These are phyloP conservation scores for Gobio occitaniae DNA, from an alignment of 2,797 vertebrate genomes.

Conservation along the genomic window DNA sequence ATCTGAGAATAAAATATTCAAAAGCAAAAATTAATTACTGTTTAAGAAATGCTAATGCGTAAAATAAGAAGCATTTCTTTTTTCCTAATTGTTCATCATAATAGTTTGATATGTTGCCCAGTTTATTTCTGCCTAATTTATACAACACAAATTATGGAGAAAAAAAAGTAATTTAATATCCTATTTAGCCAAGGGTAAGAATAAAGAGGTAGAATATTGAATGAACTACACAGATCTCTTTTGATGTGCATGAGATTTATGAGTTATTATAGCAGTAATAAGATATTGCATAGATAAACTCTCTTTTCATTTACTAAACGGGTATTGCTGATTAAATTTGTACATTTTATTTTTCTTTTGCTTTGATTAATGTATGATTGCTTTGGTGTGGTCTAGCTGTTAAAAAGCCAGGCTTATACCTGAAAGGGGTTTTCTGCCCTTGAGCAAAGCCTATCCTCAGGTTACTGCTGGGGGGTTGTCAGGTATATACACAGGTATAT, in stretches of 20 bases:
- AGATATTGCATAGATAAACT: conserved; percentile 17
- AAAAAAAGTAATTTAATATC: background rate
- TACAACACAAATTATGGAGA: background rate
- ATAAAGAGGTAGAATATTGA: conserved; percentile 27
- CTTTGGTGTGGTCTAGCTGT: background rate
- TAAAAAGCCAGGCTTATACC: background rate
- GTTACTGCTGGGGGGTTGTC: background rate
- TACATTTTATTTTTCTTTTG: background rate
- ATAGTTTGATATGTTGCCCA: conserved; percentile 1
- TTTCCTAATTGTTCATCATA: conserved; percentile 2
- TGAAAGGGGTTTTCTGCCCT: background rate
- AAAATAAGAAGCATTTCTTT: conserved; percentile 8
- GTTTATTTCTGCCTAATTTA: conserved; percentile 39
- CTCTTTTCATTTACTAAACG: conserved; percentile 1
- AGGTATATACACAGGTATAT: background rate
- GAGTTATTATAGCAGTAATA: conserved; percentile 37
- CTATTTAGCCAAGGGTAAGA: conserved; percentile 9
- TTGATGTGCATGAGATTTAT: background rate
- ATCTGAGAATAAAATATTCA: conserved; percentile 50
- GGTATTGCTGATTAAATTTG: background rate
- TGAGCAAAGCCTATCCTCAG: background rate
- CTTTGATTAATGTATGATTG: background rate
- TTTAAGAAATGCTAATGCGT: conserved; percentile 44
- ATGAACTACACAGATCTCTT: background rate
- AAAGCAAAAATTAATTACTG: conserved; percentile 50